A percentile compares a stretch with the other conserved stretches of the same genome.
phyloP scores from a whole-genome alignment of 2,888 invertebrate species.

The Epistrophe grossulariae region DNA sequence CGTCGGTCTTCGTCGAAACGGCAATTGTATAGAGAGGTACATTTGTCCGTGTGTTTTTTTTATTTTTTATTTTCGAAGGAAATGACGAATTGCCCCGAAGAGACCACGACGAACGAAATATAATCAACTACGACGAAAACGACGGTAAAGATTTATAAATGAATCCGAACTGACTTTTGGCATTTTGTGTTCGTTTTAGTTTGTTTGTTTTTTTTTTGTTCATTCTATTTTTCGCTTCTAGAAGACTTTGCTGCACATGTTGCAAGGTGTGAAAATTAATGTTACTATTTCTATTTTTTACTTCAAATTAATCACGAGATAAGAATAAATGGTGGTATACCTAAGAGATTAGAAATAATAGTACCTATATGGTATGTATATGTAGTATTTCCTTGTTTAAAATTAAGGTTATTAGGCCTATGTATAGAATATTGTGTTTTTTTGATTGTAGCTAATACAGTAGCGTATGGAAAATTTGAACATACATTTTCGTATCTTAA shows the following conservation, averaged over 20 bases:
- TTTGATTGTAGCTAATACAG: not conserved
- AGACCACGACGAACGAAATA: not conserved
- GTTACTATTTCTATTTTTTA: constrained; percentile 30
- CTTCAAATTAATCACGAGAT: constrained; percentile 64
- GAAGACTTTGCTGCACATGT: constrained; percentile 49
- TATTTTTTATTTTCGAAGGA: constrained; percentile 38
- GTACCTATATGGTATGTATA: not conserved
- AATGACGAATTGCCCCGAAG: constrained; percentile 65
- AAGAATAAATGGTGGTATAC: constrained; percentile 36
- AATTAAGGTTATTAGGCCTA: constrained; percentile 17
- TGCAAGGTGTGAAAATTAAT: constrained; percentile 67
- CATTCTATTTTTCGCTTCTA: constrained; percentile 50
- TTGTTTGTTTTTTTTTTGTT: constrained; percentile 17
- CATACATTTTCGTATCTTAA: not conserved
- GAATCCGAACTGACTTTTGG: constrained; percentile 65
- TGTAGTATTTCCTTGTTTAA: constrained; percentile 10
- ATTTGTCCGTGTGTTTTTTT: not conserved
- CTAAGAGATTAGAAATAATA: not conserved
- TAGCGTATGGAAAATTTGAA: not conserved
- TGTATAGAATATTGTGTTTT: not conserved
- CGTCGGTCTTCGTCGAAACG: not conserved
- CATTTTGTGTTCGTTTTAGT: constrained; percentile 54
- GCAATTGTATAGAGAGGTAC: not conserved
- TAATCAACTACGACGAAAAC: constrained; percentile 11
- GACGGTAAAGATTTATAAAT: constrained; percentile 52